Evolutionary conservation across 2,888 invertebrate genomes (phyloP).

Genomic region (Cheilosia scutellata): DNA sequence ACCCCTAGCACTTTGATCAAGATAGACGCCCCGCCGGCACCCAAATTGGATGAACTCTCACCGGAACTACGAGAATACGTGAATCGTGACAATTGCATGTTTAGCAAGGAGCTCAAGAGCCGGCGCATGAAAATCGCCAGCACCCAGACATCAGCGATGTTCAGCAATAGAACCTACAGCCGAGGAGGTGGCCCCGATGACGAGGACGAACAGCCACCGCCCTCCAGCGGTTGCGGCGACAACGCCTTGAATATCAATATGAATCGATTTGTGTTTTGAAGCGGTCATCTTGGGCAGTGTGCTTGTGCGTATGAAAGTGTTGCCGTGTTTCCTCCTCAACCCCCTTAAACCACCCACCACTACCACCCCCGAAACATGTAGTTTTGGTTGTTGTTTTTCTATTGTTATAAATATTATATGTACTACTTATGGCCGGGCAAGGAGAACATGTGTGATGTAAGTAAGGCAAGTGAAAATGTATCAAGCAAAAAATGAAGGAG

Average conservation of each 20-base stretch:
- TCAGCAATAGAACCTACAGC: constrained; percentile 74
- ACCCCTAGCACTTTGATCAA: constrained; percentile 80
- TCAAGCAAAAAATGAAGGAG: constrained; percentile 40
- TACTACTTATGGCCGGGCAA: constrained; percentile 44
- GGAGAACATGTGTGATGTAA: constrained; percentile 51
- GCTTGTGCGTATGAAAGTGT: constrained; percentile 65
- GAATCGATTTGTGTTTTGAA: constrained; percentile 83
- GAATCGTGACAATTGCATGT: constrained; percentile 81
- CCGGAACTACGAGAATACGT: constrained; percentile 81
- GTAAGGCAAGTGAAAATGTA: constrained; percentile 55
- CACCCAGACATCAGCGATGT: constrained; percentile 63
- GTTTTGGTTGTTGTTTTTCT: constrained; percentile 38
- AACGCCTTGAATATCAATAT: constrained; percentile 81
- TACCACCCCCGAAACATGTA: constrained; percentile 42
- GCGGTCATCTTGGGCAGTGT: constrained; percentile 60
- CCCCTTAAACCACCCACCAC: constrained; percentile 53
- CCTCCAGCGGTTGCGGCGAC: constrained; percentile 82
- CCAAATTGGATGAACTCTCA: constrained; percentile 82
- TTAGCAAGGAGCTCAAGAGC: constrained; percentile 80
- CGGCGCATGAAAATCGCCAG: constrained; percentile 79
- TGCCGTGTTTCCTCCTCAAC: constrained; percentile 63
- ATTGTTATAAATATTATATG: constrained; percentile 38
- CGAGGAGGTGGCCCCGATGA: constrained; percentile 80
- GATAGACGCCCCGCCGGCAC: constrained; percentile 79
- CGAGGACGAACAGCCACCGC: constrained; percentile 82